Percentiles rank a stretch among this genome's conserved stretches.
Evolutionary conservation across 2,113 vertebrate genomes (phyloP).

Genomic region (Clarias magur): DNA sequence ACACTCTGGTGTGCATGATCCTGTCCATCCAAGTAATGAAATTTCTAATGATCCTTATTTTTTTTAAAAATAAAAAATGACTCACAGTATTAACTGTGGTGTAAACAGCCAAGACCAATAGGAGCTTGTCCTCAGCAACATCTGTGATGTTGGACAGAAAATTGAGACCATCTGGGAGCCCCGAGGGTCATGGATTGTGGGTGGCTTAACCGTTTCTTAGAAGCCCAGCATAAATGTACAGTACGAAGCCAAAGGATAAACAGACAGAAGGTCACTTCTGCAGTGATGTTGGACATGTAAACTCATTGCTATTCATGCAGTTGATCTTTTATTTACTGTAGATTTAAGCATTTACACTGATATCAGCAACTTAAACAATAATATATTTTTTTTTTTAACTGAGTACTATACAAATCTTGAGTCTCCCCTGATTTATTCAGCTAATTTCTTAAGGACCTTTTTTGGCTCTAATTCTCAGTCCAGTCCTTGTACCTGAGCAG

Average conservation of each 20-base stretch:
- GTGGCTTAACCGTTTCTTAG: conserved; percentile 20
- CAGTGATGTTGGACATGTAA: conserved; percentile 4
- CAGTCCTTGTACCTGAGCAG: no score
- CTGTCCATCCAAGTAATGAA: not conserved
- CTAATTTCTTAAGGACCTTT: no score
- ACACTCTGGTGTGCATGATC: not conserved
- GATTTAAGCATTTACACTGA: not conserved
- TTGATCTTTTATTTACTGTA: not conserved
- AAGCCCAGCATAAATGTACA: conserved; percentile 9
- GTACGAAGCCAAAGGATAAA: conserved; percentile 20
- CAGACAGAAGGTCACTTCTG: conserved; percentile 23
- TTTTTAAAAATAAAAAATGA: no score
- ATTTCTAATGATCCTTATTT: not conserved
- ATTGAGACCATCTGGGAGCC: conserved; percentile 12
- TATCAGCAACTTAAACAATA: not conserved
- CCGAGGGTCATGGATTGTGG: conserved; percentile 8
- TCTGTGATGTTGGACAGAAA: conserved; percentile 26
- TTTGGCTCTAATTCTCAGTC: no score
- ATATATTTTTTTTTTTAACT: no score
- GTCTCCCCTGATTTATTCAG: no score
- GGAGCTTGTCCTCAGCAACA: conserved; percentile 10
- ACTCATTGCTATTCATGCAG: not conserved
- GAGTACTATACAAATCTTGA: no score
- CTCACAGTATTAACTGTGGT: not conserved
- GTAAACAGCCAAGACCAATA: conserved; percentile 17